Base-by-base conservation (phyloP, 2,888 invertebrate species). In the Chrysotoxum bicinctum region DNA sequence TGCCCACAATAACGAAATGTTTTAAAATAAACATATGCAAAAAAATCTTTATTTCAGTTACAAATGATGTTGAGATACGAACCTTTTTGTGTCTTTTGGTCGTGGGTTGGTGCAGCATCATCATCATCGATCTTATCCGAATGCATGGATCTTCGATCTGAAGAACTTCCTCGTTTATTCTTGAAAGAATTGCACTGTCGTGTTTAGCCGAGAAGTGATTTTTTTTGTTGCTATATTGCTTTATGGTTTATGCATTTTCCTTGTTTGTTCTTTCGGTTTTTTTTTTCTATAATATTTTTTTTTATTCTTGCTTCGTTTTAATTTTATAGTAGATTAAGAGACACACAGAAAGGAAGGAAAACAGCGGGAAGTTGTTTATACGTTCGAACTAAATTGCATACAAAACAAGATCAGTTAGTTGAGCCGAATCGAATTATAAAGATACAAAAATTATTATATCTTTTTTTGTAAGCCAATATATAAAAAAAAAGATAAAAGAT, bases 51-150 rank as follows among this genome's bases (percentile, higher is more conserved):
- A 12, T 37, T 19, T 16, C 7, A 62, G 10, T 62, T 43, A 21
- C 43, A 12, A 43, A 23, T 40, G 40, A 40, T 60, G 40, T n/a
- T 40, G 9, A 16, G 5, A 73, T 21, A 73, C 81, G 54, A 68
- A 81, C 85, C 85, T 85, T 80, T 85, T 77, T 85, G 85, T 81
- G 81, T 85, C 81, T 85, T 62, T 85, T 50, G 76, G 81, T 85
- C 68, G 85, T 85, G 73, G 77, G 81, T 85, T 85, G 85, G 75
- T 76, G 56, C 85, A 85, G 85, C 85, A 85, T 85, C 85, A 85
- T 85, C 85, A 77, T 85, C 85, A 80, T 85, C 81, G 69, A 85
- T 85, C 85, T 85, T 85, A 77, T 85, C 77, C 85, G 85, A 85
- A 85, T 85, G 76, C 85, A 85, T 85, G 85, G 85, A 77, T 85